phyloP scores from a whole-genome alignment of 37 sponge, comb jelly and placozoan species.

The Hexactinellida sp. region DNA sequence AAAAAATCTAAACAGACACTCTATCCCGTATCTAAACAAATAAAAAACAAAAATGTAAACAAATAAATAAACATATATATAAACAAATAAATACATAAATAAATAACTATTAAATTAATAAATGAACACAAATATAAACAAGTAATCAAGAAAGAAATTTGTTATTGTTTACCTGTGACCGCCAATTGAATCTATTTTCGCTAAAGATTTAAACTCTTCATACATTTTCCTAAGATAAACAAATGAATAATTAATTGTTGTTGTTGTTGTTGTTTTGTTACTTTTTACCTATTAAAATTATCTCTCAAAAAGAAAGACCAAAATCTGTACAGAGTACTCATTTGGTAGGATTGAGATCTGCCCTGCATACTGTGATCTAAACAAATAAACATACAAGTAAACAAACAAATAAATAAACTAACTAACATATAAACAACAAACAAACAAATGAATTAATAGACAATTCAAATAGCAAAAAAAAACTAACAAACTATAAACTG shows the following conservation, averaged over 20 bases:
- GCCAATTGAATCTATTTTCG: conserved; percentile 59
- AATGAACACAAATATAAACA: neutral
- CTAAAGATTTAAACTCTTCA: conserved; percentile 68
- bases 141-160: neutral
- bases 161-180: conserved; percentile 63
- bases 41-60: neutral
- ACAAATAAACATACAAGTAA: neutral
- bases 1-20: conserved; percentile 96
- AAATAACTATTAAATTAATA: neutral
- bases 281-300: conserved; percentile 76
- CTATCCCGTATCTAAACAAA: conserved; percentile 78
- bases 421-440: neutral
- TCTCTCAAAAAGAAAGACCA: conserved; percentile 98
- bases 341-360: conserved; percentile 78
- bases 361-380: conserved; percentile 73
- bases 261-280: neutral
- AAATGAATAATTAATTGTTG: neutral
- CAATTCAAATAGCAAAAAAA: neutral
- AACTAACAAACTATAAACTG: neutral
- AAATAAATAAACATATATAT: conserved; percentile 13
- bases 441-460: neutral
- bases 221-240: conserved; percentile 77
- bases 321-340: conserved; percentile 96
- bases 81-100: neutral
- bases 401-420: neutral